These are phyloP conservation scores for Lepas anatifera DNA, from an alignment of 2,888 invertebrate genomes.

Conservation along the genomic window DNA sequence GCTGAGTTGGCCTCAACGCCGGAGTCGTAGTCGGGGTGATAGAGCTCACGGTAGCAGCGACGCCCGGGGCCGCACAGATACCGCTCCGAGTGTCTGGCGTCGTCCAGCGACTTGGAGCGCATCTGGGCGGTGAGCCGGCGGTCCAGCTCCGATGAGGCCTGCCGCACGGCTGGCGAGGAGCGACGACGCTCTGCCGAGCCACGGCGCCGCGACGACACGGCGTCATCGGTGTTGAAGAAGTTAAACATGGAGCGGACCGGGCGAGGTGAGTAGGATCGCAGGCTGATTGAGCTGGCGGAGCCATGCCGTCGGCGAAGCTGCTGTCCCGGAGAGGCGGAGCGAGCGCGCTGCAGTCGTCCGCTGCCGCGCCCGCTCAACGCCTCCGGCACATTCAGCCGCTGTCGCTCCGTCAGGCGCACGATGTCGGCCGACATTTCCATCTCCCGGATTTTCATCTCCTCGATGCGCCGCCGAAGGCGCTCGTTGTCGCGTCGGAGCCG, in stretches of 20 bases:
- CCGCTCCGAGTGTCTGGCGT: background rate
- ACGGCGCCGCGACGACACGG: background rate
- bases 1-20: background rate
- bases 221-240: background rate
- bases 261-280: background rate
- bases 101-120: conserved; percentile 7
- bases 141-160: background rate
- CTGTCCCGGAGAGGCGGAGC: background rate
- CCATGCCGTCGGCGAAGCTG: background rate
- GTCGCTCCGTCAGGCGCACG: background rate
- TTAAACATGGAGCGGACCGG: background rate
- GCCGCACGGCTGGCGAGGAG: background rate
- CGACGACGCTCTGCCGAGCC: background rate
- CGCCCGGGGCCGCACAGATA: background rate
- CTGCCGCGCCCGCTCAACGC: no score
- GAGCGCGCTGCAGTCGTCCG: background rate
- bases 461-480: background rate
- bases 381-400: background rate
- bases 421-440: background rate
- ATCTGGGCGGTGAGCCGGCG: background rate
- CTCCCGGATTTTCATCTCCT: conserved; percentile 1
- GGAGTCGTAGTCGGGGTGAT: no score
- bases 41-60: background rate
- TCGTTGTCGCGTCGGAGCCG: background rate
- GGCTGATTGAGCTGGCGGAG: background rate